These are phyloP conservation scores for Rhyzopertha dominica DNA, from an alignment of 1,140 invertebrate species.

Conservation along the genomic window DNA sequence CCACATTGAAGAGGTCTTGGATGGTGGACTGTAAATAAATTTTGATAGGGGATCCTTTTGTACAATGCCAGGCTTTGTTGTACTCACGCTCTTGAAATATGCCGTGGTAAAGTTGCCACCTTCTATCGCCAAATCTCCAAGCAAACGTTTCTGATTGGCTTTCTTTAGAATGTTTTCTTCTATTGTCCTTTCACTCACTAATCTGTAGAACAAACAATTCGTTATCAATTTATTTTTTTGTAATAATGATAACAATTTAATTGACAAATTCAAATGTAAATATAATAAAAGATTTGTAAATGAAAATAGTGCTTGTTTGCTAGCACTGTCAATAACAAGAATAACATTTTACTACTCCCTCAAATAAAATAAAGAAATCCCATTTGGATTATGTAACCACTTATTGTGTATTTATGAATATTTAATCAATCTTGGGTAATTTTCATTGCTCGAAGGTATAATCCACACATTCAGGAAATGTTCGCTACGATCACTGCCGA, in stretches of 20 bases:
- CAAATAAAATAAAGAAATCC: no score
- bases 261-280: background rate
- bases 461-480: no score
- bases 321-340: no score
- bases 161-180: slow-evolving; percentile 99
- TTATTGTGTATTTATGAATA: no score
- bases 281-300: no score
- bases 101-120: slow-evolving; percentile 98
- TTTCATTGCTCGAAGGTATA: no score
- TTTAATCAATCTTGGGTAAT: no score
- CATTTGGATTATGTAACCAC: no score
- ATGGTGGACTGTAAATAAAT: slow-evolving; percentile 71
- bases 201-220: slow-evolving; percentile 46
- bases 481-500: no score
- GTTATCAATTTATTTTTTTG: slow-evolving; percentile 5
- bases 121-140: slow-evolving; percentile 97
- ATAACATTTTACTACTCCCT: no score
- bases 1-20: slow-evolving; percentile 85
- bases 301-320: no score
- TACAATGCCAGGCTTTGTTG: background rate
- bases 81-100: slow-evolving; percentile 86
- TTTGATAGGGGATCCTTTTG: no score
- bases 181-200: slow-evolving; percentile 95
- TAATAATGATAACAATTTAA: background rate
- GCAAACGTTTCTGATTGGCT: slow-evolving; percentile 93